These are phyloP conservation scores for Aurelia aurita complex sp. Pacific DNA, from an alignment of 30 jellyfish, hydroid and myxozoan genomes.

Conservation along the genomic window DNA sequence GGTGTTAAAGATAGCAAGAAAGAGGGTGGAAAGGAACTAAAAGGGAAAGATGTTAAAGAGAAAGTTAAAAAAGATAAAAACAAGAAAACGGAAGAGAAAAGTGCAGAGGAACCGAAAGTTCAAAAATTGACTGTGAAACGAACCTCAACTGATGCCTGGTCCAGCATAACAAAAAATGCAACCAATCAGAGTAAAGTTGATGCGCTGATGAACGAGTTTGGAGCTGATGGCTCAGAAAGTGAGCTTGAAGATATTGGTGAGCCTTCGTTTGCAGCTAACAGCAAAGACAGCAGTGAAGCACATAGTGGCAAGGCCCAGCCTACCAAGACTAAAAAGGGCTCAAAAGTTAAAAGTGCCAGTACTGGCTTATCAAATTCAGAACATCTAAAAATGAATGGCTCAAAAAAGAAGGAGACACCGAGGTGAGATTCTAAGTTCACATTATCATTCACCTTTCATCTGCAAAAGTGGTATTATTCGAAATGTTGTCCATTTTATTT, in stretches of 20 bases:
- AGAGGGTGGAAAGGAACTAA: slow-evolving; percentile 34
- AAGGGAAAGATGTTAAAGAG: slow-evolving; percentile 65
- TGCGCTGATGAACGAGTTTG: slow-evolving; percentile 76
- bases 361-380: slow-evolving; percentile 11
- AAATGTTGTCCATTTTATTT: no score
- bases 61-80: slow-evolving; percentile 68
- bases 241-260: slow-evolving; percentile 66
- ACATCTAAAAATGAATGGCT: slow-evolving; percentile 49
- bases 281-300: slow-evolving; percentile 16
- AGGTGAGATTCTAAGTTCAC: slow-evolving; percentile 26
- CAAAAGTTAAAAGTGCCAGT: slow-evolving; percentile 20
- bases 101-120: slow-evolving; percentile 75
- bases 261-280: slow-evolving; percentile 11
- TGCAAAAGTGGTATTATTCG: no score
- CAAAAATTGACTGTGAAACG: slow-evolving; percentile 81
- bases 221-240: slow-evolving; percentile 65
- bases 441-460: no score
- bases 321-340: slow-evolving; percentile 45
- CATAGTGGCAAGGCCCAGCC: slow-evolving; percentile 17
- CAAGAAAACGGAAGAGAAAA: slow-evolving; percentile 70
- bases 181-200: slow-evolving; percentile 50
- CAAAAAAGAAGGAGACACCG: slow-evolving; percentile 55
- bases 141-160: slow-evolving; percentile 91
- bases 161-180: slow-evolving; percentile 54
- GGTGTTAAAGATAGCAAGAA: slow-evolving; percentile 32